These are phyloP conservation scores for Brachypodius melanocephalos DNA, from an alignment of 2,113 vertebrate genomes.

Conservation along the genomic window DNA sequence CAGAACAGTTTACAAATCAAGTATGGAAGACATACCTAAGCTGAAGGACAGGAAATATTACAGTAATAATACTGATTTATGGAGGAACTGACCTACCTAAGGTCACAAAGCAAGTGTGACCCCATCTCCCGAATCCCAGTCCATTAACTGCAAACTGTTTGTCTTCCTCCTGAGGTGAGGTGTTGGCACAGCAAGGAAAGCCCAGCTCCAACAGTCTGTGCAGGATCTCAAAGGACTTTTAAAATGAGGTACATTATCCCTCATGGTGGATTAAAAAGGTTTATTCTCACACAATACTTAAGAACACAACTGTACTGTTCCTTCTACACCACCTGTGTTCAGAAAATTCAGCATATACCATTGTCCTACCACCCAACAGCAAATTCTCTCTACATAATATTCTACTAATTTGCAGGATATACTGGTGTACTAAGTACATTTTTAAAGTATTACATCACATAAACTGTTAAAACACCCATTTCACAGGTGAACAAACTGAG, in stretches of 20 bases:
- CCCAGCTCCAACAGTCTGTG: not conserved
- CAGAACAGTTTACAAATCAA: slow-evolving; percentile 61
- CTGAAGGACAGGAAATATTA: slow-evolving; percentile 48
- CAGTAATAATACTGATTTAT: slow-evolving; percentile 45
- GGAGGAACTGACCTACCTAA: slow-evolving; percentile 25
- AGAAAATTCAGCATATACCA: not conserved
- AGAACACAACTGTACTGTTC: not conserved
- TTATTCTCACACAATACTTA: not conserved
- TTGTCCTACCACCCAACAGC: not conserved
- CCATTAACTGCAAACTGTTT: not conserved
- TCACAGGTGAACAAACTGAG: slow-evolving; percentile 1
- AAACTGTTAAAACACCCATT: not conserved
- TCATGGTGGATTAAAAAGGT: not conserved
- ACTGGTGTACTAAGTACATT: not conserved
- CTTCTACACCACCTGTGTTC: not conserved
- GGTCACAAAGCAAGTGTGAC: slow-evolving; percentile 23
- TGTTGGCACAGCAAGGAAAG: not conserved
- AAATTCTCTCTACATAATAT: not conserved
- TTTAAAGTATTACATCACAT: not conserved
- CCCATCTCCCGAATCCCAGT: not conserved
- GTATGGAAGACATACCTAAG: not conserved
- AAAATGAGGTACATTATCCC: not conserved
- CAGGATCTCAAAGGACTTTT: not conserved
- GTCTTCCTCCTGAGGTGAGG: not conserved
- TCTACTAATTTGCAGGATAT: not conserved